These are phyloP conservation scores for Conistra vaccinii DNA, from an alignment of 2,888 invertebrate genomes.

Conservation along the genomic window DNA sequence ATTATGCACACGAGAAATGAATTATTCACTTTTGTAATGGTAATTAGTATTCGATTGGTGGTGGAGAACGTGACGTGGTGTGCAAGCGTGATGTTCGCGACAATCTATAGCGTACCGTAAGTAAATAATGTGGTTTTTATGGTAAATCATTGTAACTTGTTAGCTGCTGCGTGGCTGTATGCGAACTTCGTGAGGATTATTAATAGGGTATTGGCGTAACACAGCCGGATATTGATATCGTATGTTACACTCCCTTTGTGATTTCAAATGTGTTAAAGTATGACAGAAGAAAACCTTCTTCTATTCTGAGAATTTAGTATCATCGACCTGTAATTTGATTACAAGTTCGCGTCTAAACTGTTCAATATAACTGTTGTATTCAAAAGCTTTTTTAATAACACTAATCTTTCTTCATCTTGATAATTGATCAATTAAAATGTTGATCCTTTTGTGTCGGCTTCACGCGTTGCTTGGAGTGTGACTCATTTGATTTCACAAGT, in stretches of 20 bases:
- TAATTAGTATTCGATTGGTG: constrained; percentile 77
- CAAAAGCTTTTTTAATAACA: constrained; percentile 29
- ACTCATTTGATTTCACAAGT: constrained; percentile 48
- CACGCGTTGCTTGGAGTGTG: constrained; percentile 18
- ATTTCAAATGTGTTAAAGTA: constrained; percentile 4
- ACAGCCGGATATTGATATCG: constrained; percentile 51
- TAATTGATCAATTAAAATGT: constrained; percentile 55
- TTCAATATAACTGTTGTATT: constrained; percentile 30
- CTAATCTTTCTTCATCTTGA: constrained; percentile 20
- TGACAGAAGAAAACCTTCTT: background rate
- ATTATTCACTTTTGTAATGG: constrained; percentile 74
- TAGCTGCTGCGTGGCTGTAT: constrained; percentile 38
- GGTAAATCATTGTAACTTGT: constrained; percentile 53
- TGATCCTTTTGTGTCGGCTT: constrained; percentile 11
- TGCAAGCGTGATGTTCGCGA: constrained; percentile 64
- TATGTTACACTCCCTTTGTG: constrained; percentile 4
- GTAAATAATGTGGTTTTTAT: constrained; percentile 68
- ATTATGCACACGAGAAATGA: constrained; percentile 72
- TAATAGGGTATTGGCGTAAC: constrained; percentile 56
- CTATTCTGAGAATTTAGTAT: constrained; percentile 1
- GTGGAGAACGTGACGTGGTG: constrained; percentile 66
- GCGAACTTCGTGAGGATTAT: constrained; percentile 54
- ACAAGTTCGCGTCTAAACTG: background rate
- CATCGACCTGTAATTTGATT: constrained; percentile 16
- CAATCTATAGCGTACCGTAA: constrained; percentile 56